A percentile compares a stretch with the other conserved stretches of the same genome.
Conservation (phyloP, 2,113 vertebrate species). For the Martes martes region DNA sequence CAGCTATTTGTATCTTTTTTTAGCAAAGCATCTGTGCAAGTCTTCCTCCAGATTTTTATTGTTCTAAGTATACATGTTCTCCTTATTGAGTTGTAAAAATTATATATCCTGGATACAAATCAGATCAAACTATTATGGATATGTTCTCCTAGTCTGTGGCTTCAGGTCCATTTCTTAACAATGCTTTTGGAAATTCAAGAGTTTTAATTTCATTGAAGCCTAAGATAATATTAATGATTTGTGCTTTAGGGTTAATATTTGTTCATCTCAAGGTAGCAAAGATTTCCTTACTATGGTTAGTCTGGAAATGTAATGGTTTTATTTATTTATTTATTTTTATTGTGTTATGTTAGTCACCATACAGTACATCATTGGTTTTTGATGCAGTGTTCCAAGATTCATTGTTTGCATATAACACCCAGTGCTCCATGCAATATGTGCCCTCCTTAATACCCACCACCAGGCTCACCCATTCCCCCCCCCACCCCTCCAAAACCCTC, state of each 20-base stretch:
- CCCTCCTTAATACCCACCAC: no score
- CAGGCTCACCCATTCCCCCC: no score
- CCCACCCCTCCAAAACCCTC: no score
- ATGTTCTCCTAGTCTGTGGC: background rate
- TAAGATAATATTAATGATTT: background rate
- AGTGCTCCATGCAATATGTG: no score
- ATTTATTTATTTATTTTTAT: no score
- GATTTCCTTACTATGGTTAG: background rate
- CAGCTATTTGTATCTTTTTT: background rate
- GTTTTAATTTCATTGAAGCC: background rate
- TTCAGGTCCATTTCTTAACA: background rate
- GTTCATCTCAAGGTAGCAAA: background rate
- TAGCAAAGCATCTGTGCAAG: background rate
- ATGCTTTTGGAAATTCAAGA: background rate
- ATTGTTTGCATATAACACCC: no score
- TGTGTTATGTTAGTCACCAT: no score
- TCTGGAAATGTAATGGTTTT: background rate
- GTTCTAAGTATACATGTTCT: background rate
- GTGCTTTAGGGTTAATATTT: background rate
- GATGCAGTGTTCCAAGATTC: no score
- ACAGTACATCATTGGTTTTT: no score
- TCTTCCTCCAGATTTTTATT: background rate
- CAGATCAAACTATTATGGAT: background rate
- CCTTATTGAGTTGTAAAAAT: background rate
- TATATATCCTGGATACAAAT: background rate